phyloP scores from a whole-genome alignment of 2,888 invertebrate species.

The Meiosimyza platycephala region DNA sequence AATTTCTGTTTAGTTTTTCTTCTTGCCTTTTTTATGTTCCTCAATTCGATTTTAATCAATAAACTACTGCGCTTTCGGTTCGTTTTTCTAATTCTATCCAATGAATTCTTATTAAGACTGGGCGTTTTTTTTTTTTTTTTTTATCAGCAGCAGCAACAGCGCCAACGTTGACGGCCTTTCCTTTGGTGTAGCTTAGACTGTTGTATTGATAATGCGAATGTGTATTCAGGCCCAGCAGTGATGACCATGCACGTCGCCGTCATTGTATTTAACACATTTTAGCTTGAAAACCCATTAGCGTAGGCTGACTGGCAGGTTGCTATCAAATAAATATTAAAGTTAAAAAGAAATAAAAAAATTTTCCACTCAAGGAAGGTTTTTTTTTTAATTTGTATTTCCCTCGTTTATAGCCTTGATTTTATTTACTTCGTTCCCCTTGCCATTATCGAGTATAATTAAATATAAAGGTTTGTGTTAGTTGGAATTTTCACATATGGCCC shows the following conservation, averaged over 20 bases:
- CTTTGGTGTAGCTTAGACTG: neutral
- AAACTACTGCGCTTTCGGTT: neutral
- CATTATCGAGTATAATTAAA: too few relatives aligned
- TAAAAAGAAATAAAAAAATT: too few relatives aligned
- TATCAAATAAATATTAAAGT: neutral
- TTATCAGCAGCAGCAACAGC: too few relatives aligned
- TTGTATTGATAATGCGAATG: neutral
- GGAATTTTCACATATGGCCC: too few relatives aligned
- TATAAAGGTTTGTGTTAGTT: too few relatives aligned
- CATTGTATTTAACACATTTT: constrained; percentile 20
- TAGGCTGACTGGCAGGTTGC: neutral
- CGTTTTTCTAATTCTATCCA: constrained; percentile 1
- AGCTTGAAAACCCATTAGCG: constrained; percentile 33
- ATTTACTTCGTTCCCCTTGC: too few relatives aligned
- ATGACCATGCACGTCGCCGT: neutral
- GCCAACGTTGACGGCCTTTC: too few relatives aligned
- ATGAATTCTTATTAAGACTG: constrained; percentile 21
- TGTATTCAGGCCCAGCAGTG: neutral
- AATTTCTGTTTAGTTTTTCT: too few relatives aligned
- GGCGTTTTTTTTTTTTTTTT: constrained; percentile 3
- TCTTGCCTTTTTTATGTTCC: too few relatives aligned
- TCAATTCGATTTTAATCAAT: neutral
- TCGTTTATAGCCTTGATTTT: too few relatives aligned
- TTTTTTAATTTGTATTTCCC: too few relatives aligned
- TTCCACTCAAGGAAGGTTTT: too few relatives aligned